Evolutionary conservation across 2,797 vertebrate species (phyloP).

Genomic region (Artibeus jamaicensis): DNA sequence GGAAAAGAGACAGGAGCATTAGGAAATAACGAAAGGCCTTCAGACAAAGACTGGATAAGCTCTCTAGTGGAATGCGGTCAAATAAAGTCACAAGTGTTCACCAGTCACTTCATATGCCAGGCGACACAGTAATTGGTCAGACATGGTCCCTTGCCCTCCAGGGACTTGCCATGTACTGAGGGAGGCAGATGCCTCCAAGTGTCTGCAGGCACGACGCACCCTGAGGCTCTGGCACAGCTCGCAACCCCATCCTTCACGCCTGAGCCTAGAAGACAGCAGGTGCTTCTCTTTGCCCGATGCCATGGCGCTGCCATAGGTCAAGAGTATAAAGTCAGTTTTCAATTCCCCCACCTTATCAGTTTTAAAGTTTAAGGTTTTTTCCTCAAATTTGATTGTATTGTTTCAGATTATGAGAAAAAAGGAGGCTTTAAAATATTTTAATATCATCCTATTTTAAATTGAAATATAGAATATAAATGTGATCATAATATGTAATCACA

Average conservation of each 20-base stretch:
- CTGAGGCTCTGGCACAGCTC: background rate
- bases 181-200: background rate
- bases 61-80: background rate
- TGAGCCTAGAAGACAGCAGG: background rate
- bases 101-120: background rate
- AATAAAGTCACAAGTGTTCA: background rate
- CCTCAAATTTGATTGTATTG: background rate
- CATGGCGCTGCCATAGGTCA: background rate
- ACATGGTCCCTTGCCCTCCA: background rate
- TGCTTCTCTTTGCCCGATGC: background rate
- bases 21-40: background rate
- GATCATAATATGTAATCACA: background rate
- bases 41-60: background rate
- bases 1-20: background rate
- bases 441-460: background rate
- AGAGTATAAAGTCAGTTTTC: background rate
- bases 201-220: background rate
- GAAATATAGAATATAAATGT: background rate
- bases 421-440: background rate
- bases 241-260: background rate
- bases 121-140: background rate
- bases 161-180: background rate
- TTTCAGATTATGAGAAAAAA: background rate
- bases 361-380: background rate
- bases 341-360: background rate